phyloP scores from a whole-genome alignment of 2,797 vertebrate species.

The Argyrosomus regius region DNA sequence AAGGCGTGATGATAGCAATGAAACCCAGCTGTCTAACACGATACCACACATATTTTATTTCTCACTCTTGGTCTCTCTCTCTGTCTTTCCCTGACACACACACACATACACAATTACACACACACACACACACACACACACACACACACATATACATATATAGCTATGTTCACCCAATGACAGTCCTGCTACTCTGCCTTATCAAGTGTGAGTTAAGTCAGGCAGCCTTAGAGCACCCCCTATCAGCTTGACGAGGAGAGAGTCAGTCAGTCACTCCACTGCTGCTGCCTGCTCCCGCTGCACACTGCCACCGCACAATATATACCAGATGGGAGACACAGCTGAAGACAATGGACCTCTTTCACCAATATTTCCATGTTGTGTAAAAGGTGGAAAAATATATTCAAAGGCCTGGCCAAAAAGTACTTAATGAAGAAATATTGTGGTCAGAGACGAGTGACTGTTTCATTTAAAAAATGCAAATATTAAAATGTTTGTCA shows the following conservation, averaged over 20 bases:
- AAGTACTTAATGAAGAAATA: slow-evolving; percentile 34
- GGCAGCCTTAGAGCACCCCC: slow-evolving; percentile 94
- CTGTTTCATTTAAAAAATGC: slow-evolving; percentile 11
- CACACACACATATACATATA: neutral
- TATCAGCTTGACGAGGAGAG: slow-evolving; percentile 86
- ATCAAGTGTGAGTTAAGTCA: slow-evolving; percentile 74
- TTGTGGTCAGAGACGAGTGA: slow-evolving; percentile 20
- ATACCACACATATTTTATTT: slow-evolving; percentile 68
- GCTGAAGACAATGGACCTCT: slow-evolving; percentile 76
- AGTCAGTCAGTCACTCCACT: slow-evolving; percentile 70
- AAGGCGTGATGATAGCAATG: slow-evolving; percentile 72
- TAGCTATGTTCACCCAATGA: slow-evolving; percentile 53
- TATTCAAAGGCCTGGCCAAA: slow-evolving; percentile 23
- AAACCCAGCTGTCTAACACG: slow-evolving; percentile 72
- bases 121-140: slow-evolving; percentile 19
- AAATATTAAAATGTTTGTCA: slow-evolving; percentile 23
- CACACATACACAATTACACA: slow-evolving; percentile 24
- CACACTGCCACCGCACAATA: slow-evolving; percentile 70
- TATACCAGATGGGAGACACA: slow-evolving; percentile 77
- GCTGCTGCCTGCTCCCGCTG: slow-evolving; percentile 57
- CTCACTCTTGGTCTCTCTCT: slow-evolving; percentile 43
- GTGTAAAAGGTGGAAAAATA: slow-evolving; percentile 54
- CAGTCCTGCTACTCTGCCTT: slow-evolving; percentile 69
- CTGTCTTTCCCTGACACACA: slow-evolving; percentile 6
- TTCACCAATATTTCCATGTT: slow-evolving; percentile 74